phyloP scores from a whole-genome alignment of 2,113 vertebrate genomes.

The Paraplagusia blochii region DNA sequence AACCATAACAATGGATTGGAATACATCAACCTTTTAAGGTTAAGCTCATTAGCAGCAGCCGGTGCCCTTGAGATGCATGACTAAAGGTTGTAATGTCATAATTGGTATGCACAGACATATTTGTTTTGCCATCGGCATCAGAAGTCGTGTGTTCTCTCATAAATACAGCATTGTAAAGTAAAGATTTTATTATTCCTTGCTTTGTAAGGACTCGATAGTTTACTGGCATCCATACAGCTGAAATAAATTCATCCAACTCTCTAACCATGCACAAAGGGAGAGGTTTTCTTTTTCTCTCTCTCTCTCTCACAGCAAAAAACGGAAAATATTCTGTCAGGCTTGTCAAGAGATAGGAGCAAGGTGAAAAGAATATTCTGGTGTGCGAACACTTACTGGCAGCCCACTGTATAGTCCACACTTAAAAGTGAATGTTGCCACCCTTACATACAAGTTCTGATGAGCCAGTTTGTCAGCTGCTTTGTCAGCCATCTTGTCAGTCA shows the following conservation, averaged over 20 bases:
- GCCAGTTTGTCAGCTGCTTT: slow-evolving; percentile 55
- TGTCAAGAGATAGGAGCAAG: slow-evolving; percentile 24
- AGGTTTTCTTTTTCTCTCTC: not conserved
- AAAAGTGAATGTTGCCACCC: slow-evolving; percentile 30
- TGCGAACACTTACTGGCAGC: slow-evolving; percentile 27
- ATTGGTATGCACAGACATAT: not conserved
- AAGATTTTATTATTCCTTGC: slow-evolving; percentile 20
- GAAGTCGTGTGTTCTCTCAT: slow-evolving; percentile 9
- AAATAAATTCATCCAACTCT: slow-evolving; percentile 18
- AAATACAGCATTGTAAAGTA: slow-evolving; percentile 8
- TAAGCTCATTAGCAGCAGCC: not conserved
- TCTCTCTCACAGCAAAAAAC: slow-evolving; percentile 1
- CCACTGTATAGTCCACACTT: slow-evolving; percentile 23
- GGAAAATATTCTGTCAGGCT: slow-evolving; percentile 35
- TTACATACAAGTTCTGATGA: slow-evolving; percentile 42
- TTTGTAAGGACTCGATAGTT: slow-evolving; percentile 16
- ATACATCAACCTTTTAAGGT: not conserved
- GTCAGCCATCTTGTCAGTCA: slow-evolving; percentile 70
- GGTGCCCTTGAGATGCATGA: not conserved
- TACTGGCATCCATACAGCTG: slow-evolving; percentile 10
- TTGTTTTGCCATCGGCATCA: not conserved
- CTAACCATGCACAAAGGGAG: not conserved
- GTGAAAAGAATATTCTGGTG: slow-evolving; percentile 34
- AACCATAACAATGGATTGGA: no score
- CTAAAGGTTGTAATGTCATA: no score